Percentiles rank a stretch among this genome's conserved stretches.
Conservation (phyloP, 1,140 invertebrate species). For the Ditylenchus dipsaci region DNA sequence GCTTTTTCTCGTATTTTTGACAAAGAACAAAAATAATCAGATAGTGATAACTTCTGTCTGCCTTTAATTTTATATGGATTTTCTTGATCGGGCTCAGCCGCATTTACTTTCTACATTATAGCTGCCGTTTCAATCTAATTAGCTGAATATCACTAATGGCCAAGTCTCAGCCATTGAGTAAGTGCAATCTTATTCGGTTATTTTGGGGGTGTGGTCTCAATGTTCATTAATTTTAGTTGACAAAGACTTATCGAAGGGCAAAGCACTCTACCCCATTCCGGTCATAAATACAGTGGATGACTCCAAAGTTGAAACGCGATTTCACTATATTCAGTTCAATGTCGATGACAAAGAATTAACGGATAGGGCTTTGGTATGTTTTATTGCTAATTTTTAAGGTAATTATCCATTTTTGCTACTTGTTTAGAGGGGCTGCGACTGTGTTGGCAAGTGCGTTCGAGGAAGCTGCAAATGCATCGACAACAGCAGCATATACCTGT, state of each 20-base stretch:
- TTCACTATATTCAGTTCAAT: constrained; percentile 24
- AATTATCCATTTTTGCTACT: neutral
- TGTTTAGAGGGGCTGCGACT: constrained; percentile 22
- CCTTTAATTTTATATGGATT: no score
- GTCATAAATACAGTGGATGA: constrained; percentile 22
- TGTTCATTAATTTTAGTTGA: neutral
- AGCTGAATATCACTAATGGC: no score
- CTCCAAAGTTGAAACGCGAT: constrained; percentile 3
- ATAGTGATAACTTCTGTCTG: no score
- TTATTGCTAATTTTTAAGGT: neutral
- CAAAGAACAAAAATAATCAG: no score
- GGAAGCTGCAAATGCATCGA: constrained; percentile 24
- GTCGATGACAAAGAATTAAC: constrained; percentile 11
- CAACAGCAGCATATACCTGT: constrained; percentile 21
- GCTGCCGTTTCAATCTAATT: no score
- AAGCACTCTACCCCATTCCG: constrained; percentile 21
- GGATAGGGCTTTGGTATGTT: neutral
- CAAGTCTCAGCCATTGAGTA: no score
- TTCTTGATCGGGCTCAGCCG: no score
- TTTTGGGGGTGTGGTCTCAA: no score
- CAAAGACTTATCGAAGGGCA: constrained; percentile 3
- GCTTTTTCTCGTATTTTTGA: no score
- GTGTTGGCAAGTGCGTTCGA: constrained; percentile 10
- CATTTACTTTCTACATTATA: no score
- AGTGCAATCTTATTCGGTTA: no score